A percentile compares a stretch with the other conserved stretches of the same genome.
phyloP scores from a whole-genome alignment of 2,888 invertebrate genomes.

The Anaspis maculata region DNA sequence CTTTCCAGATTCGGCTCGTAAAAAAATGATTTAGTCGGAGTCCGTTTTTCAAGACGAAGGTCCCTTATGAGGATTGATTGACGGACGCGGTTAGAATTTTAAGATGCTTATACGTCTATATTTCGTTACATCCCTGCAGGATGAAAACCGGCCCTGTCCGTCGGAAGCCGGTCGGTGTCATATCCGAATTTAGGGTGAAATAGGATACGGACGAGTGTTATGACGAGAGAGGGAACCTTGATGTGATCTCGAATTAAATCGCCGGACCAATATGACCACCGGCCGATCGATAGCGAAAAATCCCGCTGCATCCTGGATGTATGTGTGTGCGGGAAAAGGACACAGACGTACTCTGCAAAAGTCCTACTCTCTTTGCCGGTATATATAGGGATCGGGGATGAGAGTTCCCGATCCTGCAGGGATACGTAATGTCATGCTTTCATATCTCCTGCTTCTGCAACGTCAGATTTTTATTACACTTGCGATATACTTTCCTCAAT shows the following conservation, averaged over 20 bases:
- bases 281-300: slow-evolving; percentile 13
- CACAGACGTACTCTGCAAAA: no score
- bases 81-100: no score
- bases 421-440: slow-evolving; percentile 20
- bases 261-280: slow-evolving; percentile 20
- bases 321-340: no score
- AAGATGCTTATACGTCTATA: no score
- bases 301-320: slow-evolving; percentile 6
- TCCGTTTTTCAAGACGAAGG: no score
- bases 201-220: slow-evolving; percentile 19
- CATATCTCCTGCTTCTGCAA: slow-evolving; percentile 29
- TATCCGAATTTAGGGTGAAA: slow-evolving; percentile 22
- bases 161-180: slow-evolving; percentile 15
- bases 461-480: slow-evolving; percentile 40
- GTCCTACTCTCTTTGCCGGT: no score
- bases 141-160: background rate
- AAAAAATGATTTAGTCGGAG: no score
- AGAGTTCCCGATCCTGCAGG: slow-evolving; percentile 16
- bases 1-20: no score
- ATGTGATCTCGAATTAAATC: slow-evolving; percentile 21
- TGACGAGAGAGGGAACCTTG: slow-evolving; percentile 8
- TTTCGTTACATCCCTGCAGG: no score
- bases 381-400: slow-evolving; percentile 6
- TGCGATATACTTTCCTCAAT: slow-evolving; percentile 40
- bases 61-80: no score